These are phyloP conservation scores for Arrhopalites spinosus DNA, from an alignment of 2,888 invertebrate species.

Conservation along the genomic window DNA sequence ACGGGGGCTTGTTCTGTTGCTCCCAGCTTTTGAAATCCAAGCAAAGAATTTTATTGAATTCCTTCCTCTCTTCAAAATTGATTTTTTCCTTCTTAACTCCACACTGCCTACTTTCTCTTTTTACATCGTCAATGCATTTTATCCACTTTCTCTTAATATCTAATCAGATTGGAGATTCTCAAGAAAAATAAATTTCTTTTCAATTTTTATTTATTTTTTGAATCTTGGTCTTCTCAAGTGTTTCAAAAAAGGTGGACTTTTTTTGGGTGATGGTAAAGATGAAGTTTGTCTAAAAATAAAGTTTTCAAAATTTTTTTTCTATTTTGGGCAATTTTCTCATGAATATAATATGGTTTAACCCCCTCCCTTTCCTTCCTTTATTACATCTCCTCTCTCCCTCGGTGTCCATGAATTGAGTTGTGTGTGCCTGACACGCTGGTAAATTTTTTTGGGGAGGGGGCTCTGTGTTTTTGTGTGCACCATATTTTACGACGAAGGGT, in stretches of 20 bases:
- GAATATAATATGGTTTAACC: not conserved
- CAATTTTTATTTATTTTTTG: no score
- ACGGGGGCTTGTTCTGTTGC: no score
- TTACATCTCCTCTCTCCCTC: not conserved
- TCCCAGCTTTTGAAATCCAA: not conserved
- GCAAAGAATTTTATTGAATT: not conserved
- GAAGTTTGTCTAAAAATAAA: no score
- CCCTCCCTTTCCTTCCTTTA: not conserved
- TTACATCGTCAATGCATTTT: not conserved
- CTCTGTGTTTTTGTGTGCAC: not conserved
- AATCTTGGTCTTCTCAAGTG: no score
- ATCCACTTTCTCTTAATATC: no score
- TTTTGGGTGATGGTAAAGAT: no score
- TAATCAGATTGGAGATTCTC: no score
- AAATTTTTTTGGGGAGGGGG: not conserved
- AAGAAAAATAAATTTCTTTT: no score
- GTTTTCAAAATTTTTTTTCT: not conserved
- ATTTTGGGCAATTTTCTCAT: not conserved
- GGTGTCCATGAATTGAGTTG: not conserved
- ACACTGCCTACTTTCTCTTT: not conserved
- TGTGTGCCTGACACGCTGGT: slow-evolving; percentile 19
- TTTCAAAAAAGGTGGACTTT: no score
- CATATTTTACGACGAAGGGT: not conserved
- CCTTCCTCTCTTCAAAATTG: not conserved
- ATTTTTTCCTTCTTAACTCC: not conserved